Evolutionary conservation across 2,797 vertebrate species (phyloP), one percentile per base, ranked within the genome.

Genomic region (Xiphorhynchus erythropygius): DNA sequence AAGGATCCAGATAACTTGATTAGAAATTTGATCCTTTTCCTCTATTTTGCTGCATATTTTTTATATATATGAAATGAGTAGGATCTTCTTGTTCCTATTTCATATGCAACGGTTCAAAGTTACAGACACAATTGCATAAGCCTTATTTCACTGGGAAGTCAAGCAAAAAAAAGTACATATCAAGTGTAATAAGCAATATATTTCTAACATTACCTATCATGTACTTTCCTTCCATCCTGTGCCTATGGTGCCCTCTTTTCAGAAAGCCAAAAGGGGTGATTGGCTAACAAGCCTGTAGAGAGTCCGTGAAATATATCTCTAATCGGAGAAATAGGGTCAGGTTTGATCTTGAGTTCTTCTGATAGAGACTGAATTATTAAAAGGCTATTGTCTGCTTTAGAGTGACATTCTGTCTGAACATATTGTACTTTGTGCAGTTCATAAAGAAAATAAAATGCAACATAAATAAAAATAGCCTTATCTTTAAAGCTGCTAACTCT

Each of bases 401-500:
- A 92, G 70, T 97, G 94, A 92, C 84, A 95, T 85, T 93, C 94
- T 96, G 81, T 92, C 94, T 96, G 89, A 94, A 91, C 87, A 87
- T 94, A 94, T 62, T 94, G 92, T 96, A 75, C 92, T 78, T 77
- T 25, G 14, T 52, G n/a, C 56, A 44, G 60, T n/a, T 94, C 71
- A 92, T 73, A 74, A 81, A 87, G 46, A 78, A 91, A 94, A 83
- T 50, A 42, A 91, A 81, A 85, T 33, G 53, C 32, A 87, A 82
- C 78, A 41, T 56, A 90, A 90, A 89, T 70, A 84, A 87, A 94
- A 92, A 87, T 47, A 89, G n/a, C 39, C 46, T 9, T 27, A 49
- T 81, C 55, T 95, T 85, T 87, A 84, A 84, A 89, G 68, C 42
- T 68, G 27, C 16, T 90, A 50, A 87, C 32, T 4, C n/a, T 77